Evolutionary conservation across 92 coral and sea anemone genomes (phyloP), one percentile per base, ranked within the genome.

Genomic region (Umimayanthus kanabou): DNA sequence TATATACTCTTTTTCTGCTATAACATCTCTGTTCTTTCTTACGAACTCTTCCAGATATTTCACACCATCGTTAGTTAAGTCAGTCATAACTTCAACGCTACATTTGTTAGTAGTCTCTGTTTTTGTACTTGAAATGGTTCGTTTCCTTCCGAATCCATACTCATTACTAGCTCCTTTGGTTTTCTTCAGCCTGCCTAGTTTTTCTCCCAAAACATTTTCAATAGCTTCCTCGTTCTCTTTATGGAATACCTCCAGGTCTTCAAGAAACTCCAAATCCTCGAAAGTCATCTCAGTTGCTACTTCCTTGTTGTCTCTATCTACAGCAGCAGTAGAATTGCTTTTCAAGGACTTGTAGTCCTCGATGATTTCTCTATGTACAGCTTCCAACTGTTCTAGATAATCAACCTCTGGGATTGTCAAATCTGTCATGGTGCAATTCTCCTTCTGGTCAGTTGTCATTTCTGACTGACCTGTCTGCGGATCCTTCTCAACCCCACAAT

Each of bases 321-420:
- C 28, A 20, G 50, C 39, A 42, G 40, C 80, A 39, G 83, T 29
- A 50, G 55, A 89, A 61, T 82, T 89, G 23, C 6, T 71, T 85
- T 91, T 89, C 85, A 92, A 86, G 20, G 87, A 89, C 73, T 89
- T 87, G 74, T 92, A 92, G 49, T 92, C 94, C 7, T 82, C 72
- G 6, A 89, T 81, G 20, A 92, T 92, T 28, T 88, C 92, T 16
- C 88, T 82, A 65, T 93, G 95, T 6, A 92, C 91, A 39, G 61
- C 47, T 42, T 94, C 93, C 11, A 95, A 87, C n/a, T 91, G 92
- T 58, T 93, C 96, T 47, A 90, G 79, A 78, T 95, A 93, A 13
- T 93, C 91, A 22, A 93, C 29, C 37, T 93, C 95, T 14, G 88
- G 80, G 4, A 90, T 42, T 73, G 94, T 86, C 72, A 93, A 49